Evolutionary conservation across 2,888 invertebrate species (phyloP).

Genomic region (Meiosimyza decipiens): DNA sequence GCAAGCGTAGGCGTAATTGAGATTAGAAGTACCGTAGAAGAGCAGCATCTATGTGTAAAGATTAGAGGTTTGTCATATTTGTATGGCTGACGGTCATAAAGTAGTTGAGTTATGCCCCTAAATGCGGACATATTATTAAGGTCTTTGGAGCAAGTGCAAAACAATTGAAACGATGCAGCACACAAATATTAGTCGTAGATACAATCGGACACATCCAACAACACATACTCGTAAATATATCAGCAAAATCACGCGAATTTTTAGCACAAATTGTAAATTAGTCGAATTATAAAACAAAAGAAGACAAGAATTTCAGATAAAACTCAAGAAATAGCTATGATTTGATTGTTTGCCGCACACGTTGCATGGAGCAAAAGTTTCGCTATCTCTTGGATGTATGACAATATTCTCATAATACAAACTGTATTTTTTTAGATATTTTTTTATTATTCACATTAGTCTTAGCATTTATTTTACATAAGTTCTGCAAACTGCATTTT

Average conservation of each 20-base stretch:
- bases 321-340: not conserved
- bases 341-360: slow-evolving; percentile 1
- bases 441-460: too few relatives aligned
- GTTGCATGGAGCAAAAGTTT: too few relatives aligned
- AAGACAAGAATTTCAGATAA: slow-evolving; percentile 4
- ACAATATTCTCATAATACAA: too few relatives aligned
- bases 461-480: too few relatives aligned
- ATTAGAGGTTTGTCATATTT: slow-evolving; percentile 21
- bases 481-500: too few relatives aligned
- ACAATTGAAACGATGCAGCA: slow-evolving; percentile 50
- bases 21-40: not conserved
- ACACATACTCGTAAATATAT: not conserved
- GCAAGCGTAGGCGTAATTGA: slow-evolving; percentile 33
- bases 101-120: slow-evolving; percentile 33
- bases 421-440: too few relatives aligned
- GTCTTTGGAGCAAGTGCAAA: slow-evolving; percentile 65
- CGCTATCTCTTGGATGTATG: too few relatives aligned
- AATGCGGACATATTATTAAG: slow-evolving; percentile 50
- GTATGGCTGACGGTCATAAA: slow-evolving; percentile 17
- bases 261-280: not conserved
- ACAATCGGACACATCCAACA: not conserved
- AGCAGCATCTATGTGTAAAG: not conserved
- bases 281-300: not conserved
- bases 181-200: not conserved
- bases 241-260: not conserved